Percentiles rank a stretch among this genome's conserved stretches.
These are phyloP conservation scores for Phyllopteryx taeniolatus DNA, from an alignment of 2,113 vertebrate species.

Conservation along the genomic window DNA sequence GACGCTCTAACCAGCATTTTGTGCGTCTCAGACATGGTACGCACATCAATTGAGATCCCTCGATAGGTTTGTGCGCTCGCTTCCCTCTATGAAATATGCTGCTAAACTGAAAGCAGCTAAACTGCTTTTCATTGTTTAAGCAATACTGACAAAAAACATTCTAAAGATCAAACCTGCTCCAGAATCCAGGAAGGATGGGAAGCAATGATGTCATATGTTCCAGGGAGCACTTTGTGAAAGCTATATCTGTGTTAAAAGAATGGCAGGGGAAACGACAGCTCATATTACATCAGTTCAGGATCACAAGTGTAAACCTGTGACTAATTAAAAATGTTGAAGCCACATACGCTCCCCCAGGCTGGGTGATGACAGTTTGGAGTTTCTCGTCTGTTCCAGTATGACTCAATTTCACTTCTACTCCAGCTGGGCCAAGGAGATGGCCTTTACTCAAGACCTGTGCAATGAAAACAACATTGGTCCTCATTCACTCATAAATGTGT, in stretches of 20 bases:
- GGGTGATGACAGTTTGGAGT: constrained; percentile 83
- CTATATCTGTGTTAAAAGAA: constrained; percentile 76
- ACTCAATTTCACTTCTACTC: constrained; percentile 84
- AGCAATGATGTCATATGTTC: constrained; percentile 89
- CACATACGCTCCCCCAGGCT: constrained; percentile 90
- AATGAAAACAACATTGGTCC: not conserved
- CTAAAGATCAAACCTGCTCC: constrained; percentile 78
- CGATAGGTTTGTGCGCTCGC: too few relatives aligned
- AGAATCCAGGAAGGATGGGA: constrained; percentile 89
- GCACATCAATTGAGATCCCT: too few relatives aligned
- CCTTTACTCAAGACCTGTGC: constrained; percentile 91
- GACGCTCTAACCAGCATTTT: too few relatives aligned
- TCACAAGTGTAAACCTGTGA: not conserved
- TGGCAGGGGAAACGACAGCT: not conserved
- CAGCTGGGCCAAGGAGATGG: constrained; percentile 84
- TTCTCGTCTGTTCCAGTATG: constrained; percentile 75
- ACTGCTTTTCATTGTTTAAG: not conserved
- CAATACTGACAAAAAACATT: not conserved
- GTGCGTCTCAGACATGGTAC: too few relatives aligned
- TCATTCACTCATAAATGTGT: not conserved
- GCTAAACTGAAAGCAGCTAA: constrained; percentile 16
- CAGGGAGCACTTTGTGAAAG: constrained; percentile 94
- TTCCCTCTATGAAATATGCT: too few relatives aligned
- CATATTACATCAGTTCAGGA: not conserved
- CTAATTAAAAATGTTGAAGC: not conserved